Conservation (phyloP, 2,113 vertebrate genomes). For the Plotosus lineatus region DNA sequence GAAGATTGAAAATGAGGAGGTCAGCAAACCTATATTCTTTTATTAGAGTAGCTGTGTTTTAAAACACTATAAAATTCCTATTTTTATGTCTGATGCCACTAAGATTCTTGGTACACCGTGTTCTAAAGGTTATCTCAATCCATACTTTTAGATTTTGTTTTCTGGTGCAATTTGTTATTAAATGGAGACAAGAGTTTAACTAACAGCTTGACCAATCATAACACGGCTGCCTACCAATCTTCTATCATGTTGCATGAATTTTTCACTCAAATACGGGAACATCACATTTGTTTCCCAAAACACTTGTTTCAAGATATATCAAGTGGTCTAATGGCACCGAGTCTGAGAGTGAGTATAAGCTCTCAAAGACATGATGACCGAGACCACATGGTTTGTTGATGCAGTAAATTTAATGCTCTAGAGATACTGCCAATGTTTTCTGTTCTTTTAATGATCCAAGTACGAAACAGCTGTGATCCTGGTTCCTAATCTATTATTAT, state of each 20-base stretch:
- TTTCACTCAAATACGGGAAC: neutral
- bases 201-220: neutral
- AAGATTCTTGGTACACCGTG: neutral
- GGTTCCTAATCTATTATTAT: conserved; percentile 45
- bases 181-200: neutral
- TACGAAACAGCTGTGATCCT: conserved; percentile 12
- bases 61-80: neutral
- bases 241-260: neutral
- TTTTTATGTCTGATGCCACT: neutral
- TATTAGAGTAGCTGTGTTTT: no score
- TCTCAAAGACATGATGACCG: neutral
- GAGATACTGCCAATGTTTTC: conserved; percentile 29
- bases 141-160: neutral
- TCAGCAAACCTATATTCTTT: conserved; percentile 61
- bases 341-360: neutral
- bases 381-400: conserved; percentile 14
- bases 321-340: neutral
- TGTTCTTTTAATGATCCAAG: conserved; percentile 32
- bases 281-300: neutral
- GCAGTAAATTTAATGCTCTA: conserved; percentile 13
- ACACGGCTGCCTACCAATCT: neutral
- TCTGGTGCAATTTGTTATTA: neutral
- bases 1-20: conserved; percentile 98
- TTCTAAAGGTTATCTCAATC: neutral
- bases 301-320: neutral